Base-by-base conservation (phyloP, 2,888 invertebrate genomes). In the Proisotoma minuta region DNA sequence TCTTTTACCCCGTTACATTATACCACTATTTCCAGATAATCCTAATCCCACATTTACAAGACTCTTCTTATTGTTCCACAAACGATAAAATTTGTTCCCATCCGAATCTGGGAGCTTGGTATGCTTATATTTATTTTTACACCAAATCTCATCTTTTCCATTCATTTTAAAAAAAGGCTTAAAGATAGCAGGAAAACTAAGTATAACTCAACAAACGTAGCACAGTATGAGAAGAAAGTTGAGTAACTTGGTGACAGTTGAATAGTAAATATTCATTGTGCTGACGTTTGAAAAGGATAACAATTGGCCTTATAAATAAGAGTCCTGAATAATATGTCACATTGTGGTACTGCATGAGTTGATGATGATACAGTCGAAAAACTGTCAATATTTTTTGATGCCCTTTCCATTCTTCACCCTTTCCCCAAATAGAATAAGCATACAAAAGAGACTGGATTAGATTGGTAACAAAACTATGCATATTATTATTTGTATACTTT, bases 401-500 rank as follows among this genome's bases (percentile, higher is more conserved):
- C 43, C 43, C 43, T n/a, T n/a, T n/a, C n/a, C 43, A 34, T 10
- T 15, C 34, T n/a, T 15, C 18, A 18, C 43, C 43, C 43, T 43
- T 43, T 43, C 43, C 20, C 20, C 43, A 43, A 43, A 43, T n/a
- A 43, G 43, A n/a, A 20, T 20, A 43, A 15, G 20, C 43, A 43
- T 20, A 43, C 43, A 43, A 43, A 43, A 43, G 43, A 20, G 43
- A 43, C 18, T 43, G 53, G 56, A 56, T 56, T 56, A 39, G 56
- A 56, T 56, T 56, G 56, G 43, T 56, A 56, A 56, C 43, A 43
- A 56, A 56, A 56, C 23, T 57, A 57, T 49, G 29, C 26, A 12
- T 57, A 28, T 43, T 10, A 57, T 43, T 63, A 59, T 63, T 60
- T 56, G 60, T 56, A 56, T 59, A 50, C 49, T 43, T 49, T 49